These are phyloP conservation scores for Mercenaria mercenaria DNA, from an alignment of 1,140 invertebrate genomes.

Conservation along the genomic window DNA sequence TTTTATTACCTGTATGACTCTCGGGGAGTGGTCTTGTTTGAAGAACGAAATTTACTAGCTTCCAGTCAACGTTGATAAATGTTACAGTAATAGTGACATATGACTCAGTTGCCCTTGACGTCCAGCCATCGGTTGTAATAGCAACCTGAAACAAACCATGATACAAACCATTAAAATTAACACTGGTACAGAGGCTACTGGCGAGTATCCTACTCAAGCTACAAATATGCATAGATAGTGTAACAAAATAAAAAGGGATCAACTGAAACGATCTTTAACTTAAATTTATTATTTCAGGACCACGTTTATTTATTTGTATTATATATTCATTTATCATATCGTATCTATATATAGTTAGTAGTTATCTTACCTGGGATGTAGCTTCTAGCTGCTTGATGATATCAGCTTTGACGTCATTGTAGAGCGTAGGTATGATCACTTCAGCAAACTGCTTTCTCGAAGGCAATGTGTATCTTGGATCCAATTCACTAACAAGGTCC, in stretches of 20 bases:
- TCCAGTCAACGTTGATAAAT: background rate
- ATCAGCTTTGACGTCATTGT: background rate
- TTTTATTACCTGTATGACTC: conserved; percentile 1
- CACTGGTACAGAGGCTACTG: no score
- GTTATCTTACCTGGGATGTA: no score
- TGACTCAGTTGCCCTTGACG: conserved; percentile 7
- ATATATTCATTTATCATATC: no score
- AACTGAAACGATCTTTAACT: no score
- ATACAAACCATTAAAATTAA: background rate
- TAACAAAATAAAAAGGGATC: no score
- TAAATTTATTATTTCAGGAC: no score
- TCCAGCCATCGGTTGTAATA: conserved; percentile 10
- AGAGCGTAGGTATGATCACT: background rate
- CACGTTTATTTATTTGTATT: no score
- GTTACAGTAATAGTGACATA: conserved; percentile 22
- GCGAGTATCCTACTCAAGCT: no score
- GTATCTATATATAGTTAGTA: no score
- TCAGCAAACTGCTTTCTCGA: background rate
- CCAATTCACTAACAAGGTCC: background rate
- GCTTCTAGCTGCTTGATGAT: no score
- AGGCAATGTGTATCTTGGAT: background rate
- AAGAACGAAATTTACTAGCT: background rate
- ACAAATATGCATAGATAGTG: no score
- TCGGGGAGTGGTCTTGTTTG: background rate
- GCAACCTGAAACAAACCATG: background rate